Evolutionary conservation across 2,888 invertebrate genomes (phyloP).

Genomic region (Synanthedon formicaeformis): DNA sequence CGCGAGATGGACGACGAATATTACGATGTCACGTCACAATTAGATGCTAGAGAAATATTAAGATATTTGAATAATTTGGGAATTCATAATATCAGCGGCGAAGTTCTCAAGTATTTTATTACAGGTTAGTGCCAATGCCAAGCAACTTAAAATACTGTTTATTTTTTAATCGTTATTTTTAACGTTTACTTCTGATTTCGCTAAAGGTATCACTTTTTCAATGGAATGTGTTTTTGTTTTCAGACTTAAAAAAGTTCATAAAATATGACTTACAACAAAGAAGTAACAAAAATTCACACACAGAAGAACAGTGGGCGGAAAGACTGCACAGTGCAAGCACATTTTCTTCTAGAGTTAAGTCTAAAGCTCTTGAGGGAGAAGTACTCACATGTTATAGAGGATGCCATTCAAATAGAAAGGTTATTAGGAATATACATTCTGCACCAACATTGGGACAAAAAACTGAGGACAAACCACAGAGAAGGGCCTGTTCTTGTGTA

Average conservation of each 20-base stretch:
- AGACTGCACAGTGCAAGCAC: constrained; percentile 60
- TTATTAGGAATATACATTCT: constrained; percentile 32
- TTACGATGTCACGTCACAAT: constrained; percentile 44
- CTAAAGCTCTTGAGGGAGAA: constrained; percentile 27
- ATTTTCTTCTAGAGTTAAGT: constrained; percentile 51
- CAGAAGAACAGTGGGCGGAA: constrained; percentile 36
- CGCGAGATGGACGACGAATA: constrained; percentile 33
- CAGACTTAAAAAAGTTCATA: constrained; percentile 77
- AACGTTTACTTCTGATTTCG: too few species aligned
- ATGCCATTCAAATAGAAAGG: constrained; percentile 22
- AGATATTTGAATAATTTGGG: constrained; percentile 81
- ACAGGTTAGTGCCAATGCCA: constrained; percentile 64
- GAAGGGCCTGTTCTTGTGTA: constrained; percentile 49
- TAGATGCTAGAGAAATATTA: constrained; percentile 81
- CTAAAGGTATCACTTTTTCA: too few species aligned
- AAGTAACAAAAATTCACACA: constrained; percentile 17
- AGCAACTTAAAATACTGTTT: too few species aligned
- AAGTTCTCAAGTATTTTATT: constrained; percentile 82
- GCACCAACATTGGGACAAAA: constrained; percentile 38
- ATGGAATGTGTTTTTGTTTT: constrained; percentile 12
- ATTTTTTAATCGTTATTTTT: too few species aligned
- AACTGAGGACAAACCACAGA: constrained; percentile 24
- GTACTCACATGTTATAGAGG: constrained; percentile 31
- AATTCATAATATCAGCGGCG: constrained; percentile 79
- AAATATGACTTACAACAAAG: constrained; percentile 70